A percentile compares a stretch with the other conserved stretches of the same genome.
These are phyloP conservation scores for Tetragonula carbonaria DNA, from an alignment of 2,888 invertebrate species.

Conservation along the genomic window DNA sequence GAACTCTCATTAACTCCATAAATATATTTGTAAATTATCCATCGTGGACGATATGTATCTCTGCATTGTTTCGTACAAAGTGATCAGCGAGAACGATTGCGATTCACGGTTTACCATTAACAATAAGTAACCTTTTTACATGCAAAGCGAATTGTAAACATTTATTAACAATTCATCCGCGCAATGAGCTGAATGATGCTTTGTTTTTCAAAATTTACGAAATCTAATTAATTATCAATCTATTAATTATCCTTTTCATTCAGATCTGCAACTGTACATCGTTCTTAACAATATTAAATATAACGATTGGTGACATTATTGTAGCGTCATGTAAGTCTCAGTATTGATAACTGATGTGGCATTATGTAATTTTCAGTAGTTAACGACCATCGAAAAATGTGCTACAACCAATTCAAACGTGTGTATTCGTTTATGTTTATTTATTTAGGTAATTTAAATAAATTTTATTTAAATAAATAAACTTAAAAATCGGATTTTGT, in stretches of 20 bases:
- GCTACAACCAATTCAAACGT: too few species aligned
- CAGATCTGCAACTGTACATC: background rate
- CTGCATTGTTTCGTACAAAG: conserved; percentile 52
- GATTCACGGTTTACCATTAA: background rate
- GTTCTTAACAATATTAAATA: background rate
- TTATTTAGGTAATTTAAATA: too few species aligned
- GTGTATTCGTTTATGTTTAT: too few species aligned
- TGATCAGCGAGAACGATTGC: conserved; percentile 43
- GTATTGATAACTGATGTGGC: too few species aligned
- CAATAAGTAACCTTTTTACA: too few species aligned
- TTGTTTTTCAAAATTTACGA: background rate
- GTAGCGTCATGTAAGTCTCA: too few species aligned
- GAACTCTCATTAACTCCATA: conserved; percentile 70
- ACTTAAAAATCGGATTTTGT: too few species aligned
- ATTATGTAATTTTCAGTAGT: too few species aligned
- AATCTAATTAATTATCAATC: background rate
- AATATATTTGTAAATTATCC: conserved; percentile 61
- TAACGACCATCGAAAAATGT: too few species aligned
- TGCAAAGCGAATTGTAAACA: background rate
- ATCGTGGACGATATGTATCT: conserved; percentile 59
- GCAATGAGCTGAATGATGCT: background rate
- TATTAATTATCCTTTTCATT: background rate
- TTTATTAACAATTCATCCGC: background rate
- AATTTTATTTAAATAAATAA: too few species aligned
- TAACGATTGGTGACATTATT: too few species aligned